Base-by-base conservation (phyloP, 2,888 invertebrate species). In the Enoplolaimus lenunculus region DNA sequence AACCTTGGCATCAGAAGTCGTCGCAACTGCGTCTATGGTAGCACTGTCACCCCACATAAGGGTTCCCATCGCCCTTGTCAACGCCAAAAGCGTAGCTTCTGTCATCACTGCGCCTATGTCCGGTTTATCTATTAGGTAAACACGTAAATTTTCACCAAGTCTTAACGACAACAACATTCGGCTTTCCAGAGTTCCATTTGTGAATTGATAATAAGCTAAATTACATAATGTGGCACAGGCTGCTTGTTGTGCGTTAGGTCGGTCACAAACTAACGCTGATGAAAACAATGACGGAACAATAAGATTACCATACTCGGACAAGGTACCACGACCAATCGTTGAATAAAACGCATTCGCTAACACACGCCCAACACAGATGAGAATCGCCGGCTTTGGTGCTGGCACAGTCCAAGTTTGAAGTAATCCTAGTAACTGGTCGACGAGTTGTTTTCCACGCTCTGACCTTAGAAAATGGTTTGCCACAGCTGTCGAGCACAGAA, bases 401-500 rank as follows among this genome's bases (percentile, higher is more conserved):
- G 59, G 35, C 26, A 7, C 3, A 33, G 28, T 34, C 21, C 21
- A 21, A 7, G 62, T 2, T 2, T 31, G 21, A n/a, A 70, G n/a
- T 3, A 67, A 26, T n/a, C 70, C n/a, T 28, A 34, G 26, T 2
- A 70, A 45, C 2, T 30, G 29, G 31, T 70, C 70, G 29, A 57
- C 45, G 26, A 68, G 57, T 3, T 68, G 57, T 31, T 67, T 28
- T 2, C 68, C 70, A 26, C 68, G 68, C 13, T 35, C 68, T 2
- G 45, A 2, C 2, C 28, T 1, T 77, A 85, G 84, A 67, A 88
- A 80, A 65, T 82, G 75, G 2, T 82, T 79, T 74, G 87, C 87
- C 2, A 89, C 84, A 1, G 85, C 83, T 77, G 86, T 86, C 74
- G 87, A 87, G 3, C 67, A 7, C 65, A 90, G 86, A 59, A 93